Base-by-base conservation (phyloP, 2,888 invertebrate species). In the Taphrorychus bicolor region DNA sequence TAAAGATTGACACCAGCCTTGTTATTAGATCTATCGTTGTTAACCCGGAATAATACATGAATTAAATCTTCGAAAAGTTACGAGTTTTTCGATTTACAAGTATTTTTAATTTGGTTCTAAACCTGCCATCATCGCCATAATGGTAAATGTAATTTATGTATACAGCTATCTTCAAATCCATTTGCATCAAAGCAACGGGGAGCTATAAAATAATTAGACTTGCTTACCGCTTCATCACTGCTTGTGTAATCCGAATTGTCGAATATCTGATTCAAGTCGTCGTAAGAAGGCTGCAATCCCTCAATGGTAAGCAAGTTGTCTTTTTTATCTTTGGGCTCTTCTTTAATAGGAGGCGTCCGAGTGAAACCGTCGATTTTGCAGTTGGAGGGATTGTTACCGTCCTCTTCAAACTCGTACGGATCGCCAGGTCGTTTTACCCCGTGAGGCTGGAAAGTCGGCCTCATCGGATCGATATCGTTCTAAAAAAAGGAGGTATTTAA, bases 221-320 rank as follows among this genome's bases (percentile, higher is more conserved):
- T 7, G 58, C 63, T 88, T 85, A 93, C 93, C 82, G 91, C 88
- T 86, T 94, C 95, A 82, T 95, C 94, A 78, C 92, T 92, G 80
- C 93, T 93, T 67, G 94, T 93, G 78, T 93, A 92, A 84, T 94
- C 94, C 0, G 94, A 94, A 81, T 95, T 94, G 81, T 95, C 94
- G 84, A 97, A 98, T 78, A 97, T 91, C 82, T 97, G 94, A 78
- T 97, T 97, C 74, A 97, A 87, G 84, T 97, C 97, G 79, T 92
- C 91, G 74, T 91, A 89, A 48, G 94, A 93, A 48, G 95, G 91
- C 81, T 92, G 92, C 32, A 97, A 87, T 22, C 97, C 97, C 83
- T 95, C 93, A 75, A 90, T 93, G 48, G 94, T 94, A 79, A 91
- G 94, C 32, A 95, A 85, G 81, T 93, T 91, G 77, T 89, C 89